Conservation (phyloP, 1,140 invertebrate species). For the Heliothis subflexa region DNA sequence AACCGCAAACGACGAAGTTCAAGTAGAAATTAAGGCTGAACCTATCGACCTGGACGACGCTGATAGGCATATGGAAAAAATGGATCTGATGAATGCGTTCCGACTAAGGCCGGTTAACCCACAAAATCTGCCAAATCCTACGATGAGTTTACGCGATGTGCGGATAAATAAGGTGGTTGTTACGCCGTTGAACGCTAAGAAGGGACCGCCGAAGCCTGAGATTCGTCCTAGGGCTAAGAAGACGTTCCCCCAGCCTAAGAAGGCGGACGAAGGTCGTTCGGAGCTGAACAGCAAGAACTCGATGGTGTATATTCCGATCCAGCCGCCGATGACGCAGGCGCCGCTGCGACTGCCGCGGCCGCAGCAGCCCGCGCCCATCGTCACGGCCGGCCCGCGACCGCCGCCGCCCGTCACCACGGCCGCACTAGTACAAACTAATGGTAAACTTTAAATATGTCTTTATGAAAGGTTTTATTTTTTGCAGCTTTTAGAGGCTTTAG, state of each 20-base stretch:
- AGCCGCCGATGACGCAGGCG: slow-evolving; percentile 73
- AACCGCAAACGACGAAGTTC: slow-evolving; percentile 58
- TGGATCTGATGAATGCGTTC: slow-evolving; percentile 78
- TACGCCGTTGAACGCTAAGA: slow-evolving; percentile 49
- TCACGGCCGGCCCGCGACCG: background rate
- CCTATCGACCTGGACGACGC: slow-evolving; percentile 78
- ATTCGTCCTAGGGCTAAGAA: slow-evolving; percentile 71
- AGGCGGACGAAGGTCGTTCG: slow-evolving; percentile 70
- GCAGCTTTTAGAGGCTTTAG: no score
- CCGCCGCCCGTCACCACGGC: slow-evolving; percentile 22
- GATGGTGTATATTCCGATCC: slow-evolving; percentile 83
- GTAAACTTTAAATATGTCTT: no score
- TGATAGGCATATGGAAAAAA: slow-evolving; percentile 72
- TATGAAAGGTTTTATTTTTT: no score
- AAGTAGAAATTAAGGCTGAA: slow-evolving; percentile 80
- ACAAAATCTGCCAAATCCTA: slow-evolving; percentile 14
- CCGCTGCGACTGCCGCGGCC: slow-evolving; percentile 59
- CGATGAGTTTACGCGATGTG: slow-evolving; percentile 69
- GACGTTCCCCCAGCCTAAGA: slow-evolving; percentile 74
- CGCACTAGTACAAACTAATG: background rate
- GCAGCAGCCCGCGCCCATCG: background rate
- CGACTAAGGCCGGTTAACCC: slow-evolving; percentile 73
- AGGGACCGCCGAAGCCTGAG: slow-evolving; percentile 51
- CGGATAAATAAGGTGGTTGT: slow-evolving; percentile 75
- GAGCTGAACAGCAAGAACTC: slow-evolving; percentile 80